Conservation (phyloP, 1,140 invertebrate species). For the Micrasema longulum region DNA sequence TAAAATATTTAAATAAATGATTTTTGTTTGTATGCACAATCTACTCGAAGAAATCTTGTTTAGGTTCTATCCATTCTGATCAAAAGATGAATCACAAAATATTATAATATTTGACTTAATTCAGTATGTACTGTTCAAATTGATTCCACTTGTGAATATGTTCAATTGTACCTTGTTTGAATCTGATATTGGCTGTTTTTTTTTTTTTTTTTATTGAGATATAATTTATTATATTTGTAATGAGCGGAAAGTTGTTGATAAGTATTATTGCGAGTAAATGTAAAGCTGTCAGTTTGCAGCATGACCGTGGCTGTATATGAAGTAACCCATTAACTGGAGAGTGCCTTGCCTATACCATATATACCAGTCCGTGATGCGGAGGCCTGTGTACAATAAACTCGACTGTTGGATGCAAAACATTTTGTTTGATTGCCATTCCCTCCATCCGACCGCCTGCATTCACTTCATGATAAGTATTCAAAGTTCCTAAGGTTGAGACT, state of each 20-base stretch:
- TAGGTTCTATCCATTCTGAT: background rate
- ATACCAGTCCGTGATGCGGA: background rate
- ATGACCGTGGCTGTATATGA: background rate
- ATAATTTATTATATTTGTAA: conserved; percentile 4
- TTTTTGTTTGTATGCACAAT: conserved; percentile 24
- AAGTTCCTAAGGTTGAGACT: conserved; percentile 49
- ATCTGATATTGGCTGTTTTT: no score
- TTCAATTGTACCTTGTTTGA: no score
- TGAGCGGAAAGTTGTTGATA: background rate
- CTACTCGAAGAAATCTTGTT: background rate
- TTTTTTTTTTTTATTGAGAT: no score
- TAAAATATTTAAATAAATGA: conserved; percentile 23
- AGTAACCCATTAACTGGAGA: conserved; percentile 4
- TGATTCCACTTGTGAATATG: no score
- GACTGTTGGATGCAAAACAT: conserved; percentile 41
- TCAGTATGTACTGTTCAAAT: no score
- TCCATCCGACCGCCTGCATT: background rate
- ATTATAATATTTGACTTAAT: background rate
- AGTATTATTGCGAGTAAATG: background rate
- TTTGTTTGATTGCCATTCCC: conserved; percentile 45
- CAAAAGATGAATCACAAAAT: background rate
- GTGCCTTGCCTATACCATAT: conserved; percentile 50
- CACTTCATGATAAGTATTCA: conserved; percentile 42
- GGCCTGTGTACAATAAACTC: conserved; percentile 46
- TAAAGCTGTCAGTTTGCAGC: conserved; percentile 10